Evolutionary conservation across 2,797 vertebrate genomes (phyloP), one percentile per base, ranked within the genome.

Genomic region (Hippopotamyrus pictus): DNA sequence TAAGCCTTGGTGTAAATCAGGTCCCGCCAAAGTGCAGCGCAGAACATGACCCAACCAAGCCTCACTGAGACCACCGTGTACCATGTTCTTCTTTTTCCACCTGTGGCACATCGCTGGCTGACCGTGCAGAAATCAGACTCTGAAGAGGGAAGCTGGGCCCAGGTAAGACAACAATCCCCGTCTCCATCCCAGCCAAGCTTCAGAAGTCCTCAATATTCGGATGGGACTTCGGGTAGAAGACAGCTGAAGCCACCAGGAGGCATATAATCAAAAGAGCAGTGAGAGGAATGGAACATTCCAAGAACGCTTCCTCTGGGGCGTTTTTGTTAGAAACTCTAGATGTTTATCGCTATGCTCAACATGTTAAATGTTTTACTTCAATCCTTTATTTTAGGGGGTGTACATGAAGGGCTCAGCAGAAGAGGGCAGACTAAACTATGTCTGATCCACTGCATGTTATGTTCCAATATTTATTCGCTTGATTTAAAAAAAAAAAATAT

Each of bases 111-210:
- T 50, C 14, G 57, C 33, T 59, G 91, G 65, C 46, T 73, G 90
- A 91, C 92, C 86, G 94, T 89, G 90, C 95, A 98, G 97, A 99
- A 98, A 91, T 96, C 96, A 0, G 96, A 98, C 83, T 98, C 97
- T 92, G 98, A 99, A 93, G 99, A 99, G 95, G 98, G 99, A 89
- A 99, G 98, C 92, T 99, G 98, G 98, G 98, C 98, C 88, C 98
- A 99, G 98, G 99, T 99, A 95, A 94, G 94, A 92, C 62, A 41
- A 59, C 54, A 29, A 25, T 17, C 37, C 54, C 2, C 54, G 0
- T 25, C 33, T 44, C 57, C 8, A 33, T 25, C 59, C n/a, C 14
- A 22, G 48, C 11, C 14, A 19, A 82, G 73, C 2, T 79, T 37
- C 25, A 29, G 11, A 65, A 29, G 22, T 29, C 22, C 62, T 29